These are phyloP conservation scores for Spongilla lacustris DNA, from an alignment of 37 sponge, comb jelly and placozoan species.

Conservation along the genomic window DNA sequence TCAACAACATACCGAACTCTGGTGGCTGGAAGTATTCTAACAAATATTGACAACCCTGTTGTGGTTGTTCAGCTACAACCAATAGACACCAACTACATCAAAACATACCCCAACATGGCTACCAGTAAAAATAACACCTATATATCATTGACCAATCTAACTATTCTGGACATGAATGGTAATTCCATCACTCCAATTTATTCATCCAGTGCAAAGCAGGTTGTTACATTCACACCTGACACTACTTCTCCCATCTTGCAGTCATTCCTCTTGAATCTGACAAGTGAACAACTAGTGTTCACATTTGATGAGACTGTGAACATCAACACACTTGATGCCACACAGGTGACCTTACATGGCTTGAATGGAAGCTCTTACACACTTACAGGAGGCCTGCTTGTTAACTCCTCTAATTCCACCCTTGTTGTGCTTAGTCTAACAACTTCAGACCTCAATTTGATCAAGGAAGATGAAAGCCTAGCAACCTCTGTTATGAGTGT, in stretches of 20 bases:
- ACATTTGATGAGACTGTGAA: constrained; percentile 87
- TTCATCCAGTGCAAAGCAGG: constrained; percentile 26
- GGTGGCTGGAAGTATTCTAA: constrained; percentile 36
- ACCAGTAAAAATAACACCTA: constrained; percentile 71
- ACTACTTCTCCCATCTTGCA: constrained; percentile 65
- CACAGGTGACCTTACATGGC: constrained; percentile 28
- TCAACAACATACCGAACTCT: constrained; percentile 13
- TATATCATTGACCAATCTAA: constrained; percentile 54
- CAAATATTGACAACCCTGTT: constrained; percentile 51
- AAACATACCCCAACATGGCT: constrained; percentile 72
- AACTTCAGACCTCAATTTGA: constrained; percentile 81
- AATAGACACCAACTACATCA: constrained; percentile 84
- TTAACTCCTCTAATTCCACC: constrained; percentile 32
- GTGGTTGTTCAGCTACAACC: constrained; percentile 58
- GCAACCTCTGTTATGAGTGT: constrained; percentile 48
- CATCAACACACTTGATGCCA: constrained; percentile 69
- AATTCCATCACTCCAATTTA: constrained; percentile 64
- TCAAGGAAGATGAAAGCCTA: constrained; percentile 78
- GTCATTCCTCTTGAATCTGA: constrained; percentile 74
- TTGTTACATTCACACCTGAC: constrained; percentile 64
- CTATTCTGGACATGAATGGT: constrained; percentile 72
- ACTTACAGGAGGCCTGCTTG: constrained; percentile 66
- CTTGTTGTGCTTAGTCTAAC: constrained; percentile 57
- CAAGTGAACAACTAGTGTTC: constrained; percentile 64
- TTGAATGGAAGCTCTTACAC: constrained; percentile 3